phyloP scores from a whole-genome alignment of 1,140 invertebrate species.

The Papilio aristodemus region DNA sequence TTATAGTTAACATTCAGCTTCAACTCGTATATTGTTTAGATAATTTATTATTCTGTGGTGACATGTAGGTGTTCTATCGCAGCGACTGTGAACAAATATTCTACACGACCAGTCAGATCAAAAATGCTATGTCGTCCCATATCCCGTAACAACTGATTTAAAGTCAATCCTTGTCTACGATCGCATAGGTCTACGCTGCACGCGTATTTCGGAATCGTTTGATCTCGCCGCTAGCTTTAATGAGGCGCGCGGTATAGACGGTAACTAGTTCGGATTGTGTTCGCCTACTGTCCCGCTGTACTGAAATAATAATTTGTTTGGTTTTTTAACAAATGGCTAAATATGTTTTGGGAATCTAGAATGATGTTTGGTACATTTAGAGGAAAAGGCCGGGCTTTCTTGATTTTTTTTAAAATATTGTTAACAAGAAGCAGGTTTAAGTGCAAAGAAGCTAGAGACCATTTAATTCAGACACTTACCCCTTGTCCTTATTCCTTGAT shows the following conservation, averaged over 20 bases:
- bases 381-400: not conserved
- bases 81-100: not conserved
- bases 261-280: conserved; percentile 70
- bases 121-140: conserved; percentile 28
- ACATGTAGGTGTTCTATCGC: conserved; percentile 5
- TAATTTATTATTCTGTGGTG: conserved; percentile 21
- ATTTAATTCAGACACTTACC: too few relatives aligned
- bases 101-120: conserved; percentile 22
- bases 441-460: too few relatives aligned
- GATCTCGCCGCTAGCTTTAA: conserved; percentile 75
- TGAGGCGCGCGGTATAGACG: conserved; percentile 68
- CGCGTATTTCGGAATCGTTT: conserved; percentile 75
- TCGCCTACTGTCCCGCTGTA: conserved; percentile 56
- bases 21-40: conserved; percentile 4
- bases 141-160: conserved; percentile 36
- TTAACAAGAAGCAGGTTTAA: too few relatives aligned
- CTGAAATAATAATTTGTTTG: conserved; percentile 50
- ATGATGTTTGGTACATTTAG: not conserved
- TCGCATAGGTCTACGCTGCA: conserved; percentile 55
- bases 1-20: conserved; percentile 5
- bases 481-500: too few relatives aligned
- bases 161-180: conserved; percentile 50
- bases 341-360: conserved; percentile 35
- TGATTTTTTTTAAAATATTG: too few relatives aligned
- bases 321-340: conserved; percentile 44